phyloP scores from a whole-genome alignment of 2,797 vertebrate species.

The Emydoidea blandingii region DNA sequence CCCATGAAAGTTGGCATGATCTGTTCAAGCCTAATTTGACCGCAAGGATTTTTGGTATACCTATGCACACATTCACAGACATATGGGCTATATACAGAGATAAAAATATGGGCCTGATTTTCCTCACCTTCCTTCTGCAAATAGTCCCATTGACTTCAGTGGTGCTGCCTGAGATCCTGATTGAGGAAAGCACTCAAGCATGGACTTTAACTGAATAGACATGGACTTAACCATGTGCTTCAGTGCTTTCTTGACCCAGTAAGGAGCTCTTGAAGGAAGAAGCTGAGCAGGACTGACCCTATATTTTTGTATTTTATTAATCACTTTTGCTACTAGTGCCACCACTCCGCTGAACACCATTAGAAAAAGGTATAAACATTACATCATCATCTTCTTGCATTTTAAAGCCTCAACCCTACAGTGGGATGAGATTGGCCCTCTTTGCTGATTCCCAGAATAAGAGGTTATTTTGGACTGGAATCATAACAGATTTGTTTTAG shows the following conservation, averaged over 20 bases:
- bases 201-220: not conserved
- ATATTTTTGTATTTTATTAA: accelerated
- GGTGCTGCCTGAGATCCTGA: not conserved
- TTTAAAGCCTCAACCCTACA: accelerated
- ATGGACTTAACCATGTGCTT: not conserved
- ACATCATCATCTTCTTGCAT: not conserved
- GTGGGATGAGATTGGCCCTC: not conserved
- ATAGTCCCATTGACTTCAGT: not conserved
- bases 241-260: not conserved
- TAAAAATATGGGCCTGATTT: not conserved
- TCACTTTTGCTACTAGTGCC: not conserved
- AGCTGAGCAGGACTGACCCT: not conserved
- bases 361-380: not conserved
- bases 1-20: not conserved
- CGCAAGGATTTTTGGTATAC: not conserved
- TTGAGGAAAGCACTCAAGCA: not conserved
- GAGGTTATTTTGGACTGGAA: not conserved
- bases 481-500: not conserved
- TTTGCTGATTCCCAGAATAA: not conserved
- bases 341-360: not conserved
- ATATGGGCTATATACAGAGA: not conserved
- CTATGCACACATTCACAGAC: not conserved
- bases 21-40: not conserved
- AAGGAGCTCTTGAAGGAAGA: not conserved
- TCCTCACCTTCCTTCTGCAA: not conserved